These are phyloP conservation scores for Antheraea pernyi DNA, from an alignment of 1,140 invertebrate species.

Conservation along the genomic window DNA sequence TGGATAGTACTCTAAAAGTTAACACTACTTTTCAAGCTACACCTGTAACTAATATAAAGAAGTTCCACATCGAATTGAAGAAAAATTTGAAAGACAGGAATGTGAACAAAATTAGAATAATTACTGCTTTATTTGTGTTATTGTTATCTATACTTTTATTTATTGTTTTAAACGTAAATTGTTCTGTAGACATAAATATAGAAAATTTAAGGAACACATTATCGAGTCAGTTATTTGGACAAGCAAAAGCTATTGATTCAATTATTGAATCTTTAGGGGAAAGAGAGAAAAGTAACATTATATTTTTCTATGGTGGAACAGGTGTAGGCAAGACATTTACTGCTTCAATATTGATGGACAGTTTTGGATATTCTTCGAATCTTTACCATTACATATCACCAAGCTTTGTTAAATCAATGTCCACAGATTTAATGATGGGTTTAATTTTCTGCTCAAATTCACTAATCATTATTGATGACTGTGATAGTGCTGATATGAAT, in stretches of 20 bases:
- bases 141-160: conserved; percentile 33
- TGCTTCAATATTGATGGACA: conserved; percentile 49
- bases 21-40: conserved; percentile 3
- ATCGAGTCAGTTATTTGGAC: conserved; percentile 55
- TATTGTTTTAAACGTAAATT: conserved; percentile 47
- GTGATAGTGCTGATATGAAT: conserved; percentile 42
- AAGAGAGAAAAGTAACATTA: conserved; percentile 44
- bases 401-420: conserved; percentile 43
- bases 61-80: conserved; percentile 32
- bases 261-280: conserved; percentile 44
- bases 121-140: conserved; percentile 14
- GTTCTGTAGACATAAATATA: conserved; percentile 44
- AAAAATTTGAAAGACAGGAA: conserved; percentile 1
- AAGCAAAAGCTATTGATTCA: conserved; percentile 40
- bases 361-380: conserved; percentile 46
- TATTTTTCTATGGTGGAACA: conserved; percentile 65
- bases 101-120: conserved; percentile 11
- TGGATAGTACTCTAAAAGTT: not conserved
- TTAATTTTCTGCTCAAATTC: conserved; percentile 49
- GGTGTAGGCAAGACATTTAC: conserved; percentile 69
- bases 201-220: conserved; percentile 36
- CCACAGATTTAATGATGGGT: conserved; percentile 49
- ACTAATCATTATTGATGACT: conserved; percentile 60
- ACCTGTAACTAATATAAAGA: conserved; percentile 22
- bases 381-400: conserved; percentile 65